Conservation (phyloP, 2,888 invertebrate species). For the Sinodicranocentrus sp. region DNA sequence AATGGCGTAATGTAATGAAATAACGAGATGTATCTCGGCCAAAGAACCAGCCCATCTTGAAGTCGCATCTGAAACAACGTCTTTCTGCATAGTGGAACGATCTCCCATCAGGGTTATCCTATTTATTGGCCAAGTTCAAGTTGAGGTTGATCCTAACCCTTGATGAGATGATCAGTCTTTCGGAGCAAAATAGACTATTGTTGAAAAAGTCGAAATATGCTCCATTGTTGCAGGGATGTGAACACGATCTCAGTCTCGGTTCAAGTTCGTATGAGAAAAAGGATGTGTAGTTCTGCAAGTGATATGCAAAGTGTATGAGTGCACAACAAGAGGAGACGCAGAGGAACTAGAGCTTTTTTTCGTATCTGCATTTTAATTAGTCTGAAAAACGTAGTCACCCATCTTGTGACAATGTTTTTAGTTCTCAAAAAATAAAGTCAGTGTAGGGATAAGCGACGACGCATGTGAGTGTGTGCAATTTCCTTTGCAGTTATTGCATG, state of each 20-base stretch:
- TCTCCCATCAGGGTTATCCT: slow-evolving; percentile 8
- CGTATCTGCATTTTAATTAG: slow-evolving; percentile 51
- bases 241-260: neutral
- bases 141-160: slow-evolving; percentile 2
- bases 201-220: no score
- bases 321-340: slow-evolving; percentile 56
- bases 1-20: slow-evolving; percentile 27
- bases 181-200: no score
- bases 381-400: neutral
- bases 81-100: neutral
- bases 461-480: neutral
- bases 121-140: slow-evolving; percentile 36
- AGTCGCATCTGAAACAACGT: no score
- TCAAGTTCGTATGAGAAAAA: neutral
- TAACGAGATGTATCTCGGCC: slow-evolving; percentile 59
- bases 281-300: neutral
- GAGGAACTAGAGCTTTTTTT: slow-evolving; percentile 19
- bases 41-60: slow-evolving; percentile 50
- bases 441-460: neutral
- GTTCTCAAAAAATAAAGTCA: neutral
- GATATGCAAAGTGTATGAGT: slow-evolving; percentile 42
- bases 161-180: no score
- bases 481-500: neutral
- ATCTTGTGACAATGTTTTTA: slow-evolving; percentile 7
- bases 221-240: neutral